A percentile compares a stretch with the other conserved stretches of the same genome.
These are phyloP conservation scores for Agrypnus murinus DNA, from an alignment of 2,888 invertebrate genomes.

Conservation along the genomic window DNA sequence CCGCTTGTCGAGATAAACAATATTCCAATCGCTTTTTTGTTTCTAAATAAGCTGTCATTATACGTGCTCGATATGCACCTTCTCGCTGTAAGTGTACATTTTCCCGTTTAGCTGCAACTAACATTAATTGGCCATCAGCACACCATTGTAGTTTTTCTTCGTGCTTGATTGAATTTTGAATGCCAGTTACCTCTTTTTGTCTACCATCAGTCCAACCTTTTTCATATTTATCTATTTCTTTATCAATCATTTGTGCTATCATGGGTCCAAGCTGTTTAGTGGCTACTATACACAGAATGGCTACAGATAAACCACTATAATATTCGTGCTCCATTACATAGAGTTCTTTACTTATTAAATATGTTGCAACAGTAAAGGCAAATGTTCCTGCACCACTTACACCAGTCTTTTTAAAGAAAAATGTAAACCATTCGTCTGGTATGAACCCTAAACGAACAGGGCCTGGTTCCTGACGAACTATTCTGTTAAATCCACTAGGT, in stretches of 20 bases:
- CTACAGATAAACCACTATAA: conserved; percentile 84
- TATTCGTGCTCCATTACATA: conserved; percentile 96
- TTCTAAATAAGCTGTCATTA: conserved; percentile 75
- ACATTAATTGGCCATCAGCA: conserved; percentile 83
- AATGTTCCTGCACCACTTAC: conserved; percentile 93
- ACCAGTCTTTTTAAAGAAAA: conserved; percentile 94
- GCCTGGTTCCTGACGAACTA: conserved; percentile 79
- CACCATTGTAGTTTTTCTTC: conserved; percentile 87
- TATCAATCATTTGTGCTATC: conserved; percentile 80
- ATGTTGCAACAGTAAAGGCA: conserved; percentile 81
- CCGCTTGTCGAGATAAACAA: conserved; percentile 73
- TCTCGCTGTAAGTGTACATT: conserved; percentile 95
- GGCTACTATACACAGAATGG: conserved; percentile 77
- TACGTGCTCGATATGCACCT: conserved; percentile 86
- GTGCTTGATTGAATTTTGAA: conserved; percentile 76
- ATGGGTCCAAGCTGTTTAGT: conserved; percentile 84
- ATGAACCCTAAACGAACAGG: conserved; percentile 91
- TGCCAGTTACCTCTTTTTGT: conserved; percentile 70
- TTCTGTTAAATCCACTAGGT: too few relatives aligned
- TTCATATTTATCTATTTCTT: conserved; percentile 81
- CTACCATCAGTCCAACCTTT: conserved; percentile 76
- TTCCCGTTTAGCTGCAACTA: conserved; percentile 91
- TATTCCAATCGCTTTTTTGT: conserved; percentile 93
- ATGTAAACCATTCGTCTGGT: conserved; percentile 96
- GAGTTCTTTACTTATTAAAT: conserved; percentile 94